Evolutionary conservation across 2,888 invertebrate genomes (phyloP).

Genomic region (Syritta pipiens): DNA sequence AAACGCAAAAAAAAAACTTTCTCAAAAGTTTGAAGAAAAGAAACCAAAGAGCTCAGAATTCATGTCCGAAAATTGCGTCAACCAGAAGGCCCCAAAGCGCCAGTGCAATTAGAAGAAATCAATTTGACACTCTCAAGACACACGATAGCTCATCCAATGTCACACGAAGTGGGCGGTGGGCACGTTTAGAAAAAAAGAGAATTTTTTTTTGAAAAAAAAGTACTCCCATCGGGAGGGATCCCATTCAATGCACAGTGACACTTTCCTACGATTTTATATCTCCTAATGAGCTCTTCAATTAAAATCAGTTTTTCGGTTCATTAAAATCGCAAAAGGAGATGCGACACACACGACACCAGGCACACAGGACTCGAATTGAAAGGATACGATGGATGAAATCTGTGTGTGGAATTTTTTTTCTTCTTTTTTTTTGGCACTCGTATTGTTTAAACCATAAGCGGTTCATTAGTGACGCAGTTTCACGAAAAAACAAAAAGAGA

Average conservation of each 20-base stretch:
- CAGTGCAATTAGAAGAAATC: conserved; percentile 10
- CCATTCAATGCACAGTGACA: conserved; percentile 34
- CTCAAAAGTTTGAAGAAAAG: too few relatives aligned
- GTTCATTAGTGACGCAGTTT: conserved; percentile 63
- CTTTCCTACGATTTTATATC: conserved; percentile 28
- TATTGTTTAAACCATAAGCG: conserved; percentile 64
- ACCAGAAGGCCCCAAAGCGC: neutral
- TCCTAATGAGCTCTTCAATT: conserved; percentile 67
- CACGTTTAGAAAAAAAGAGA: neutral
- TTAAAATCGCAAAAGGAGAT: conserved; percentile 42
- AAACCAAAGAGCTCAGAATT: neutral
- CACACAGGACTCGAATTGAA: too few relatives aligned
- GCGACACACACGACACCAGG: too few relatives aligned
- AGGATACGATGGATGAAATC: neutral
- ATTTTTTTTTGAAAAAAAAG: too few relatives aligned
- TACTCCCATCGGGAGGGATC: conserved; percentile 5
- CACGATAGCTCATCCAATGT: conserved; percentile 22
- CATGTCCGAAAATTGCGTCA: neutral
- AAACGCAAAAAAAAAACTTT: neutral
- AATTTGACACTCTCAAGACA: neutral
- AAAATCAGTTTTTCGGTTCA: conserved; percentile 62
- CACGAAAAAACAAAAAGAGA: conserved; percentile 22
- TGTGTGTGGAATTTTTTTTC: neutral
- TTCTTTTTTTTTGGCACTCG: neutral
- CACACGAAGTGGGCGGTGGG: neutral